Evolutionary conservation across 1,140 invertebrate genomes (phyloP).

Genomic region (Ceratoteleas bidentatus): DNA sequence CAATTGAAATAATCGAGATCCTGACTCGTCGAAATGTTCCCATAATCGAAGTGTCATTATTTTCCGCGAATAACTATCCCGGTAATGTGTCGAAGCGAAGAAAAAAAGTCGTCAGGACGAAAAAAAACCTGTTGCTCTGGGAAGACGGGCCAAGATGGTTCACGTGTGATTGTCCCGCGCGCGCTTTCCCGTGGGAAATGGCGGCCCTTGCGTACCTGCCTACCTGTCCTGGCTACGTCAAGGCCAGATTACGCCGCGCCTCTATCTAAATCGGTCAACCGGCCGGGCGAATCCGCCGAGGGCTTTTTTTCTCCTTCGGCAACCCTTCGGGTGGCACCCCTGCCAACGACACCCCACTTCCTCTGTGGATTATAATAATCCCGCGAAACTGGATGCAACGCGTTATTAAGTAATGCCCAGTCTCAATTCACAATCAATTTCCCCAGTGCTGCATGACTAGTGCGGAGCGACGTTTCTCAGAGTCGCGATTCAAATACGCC

Average conservation of each 20-base stretch:
- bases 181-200: conserved; percentile 79
- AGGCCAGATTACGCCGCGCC: conserved; percentile 54
- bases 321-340: conserved; percentile 58
- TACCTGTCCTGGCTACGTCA: conserved; percentile 57
- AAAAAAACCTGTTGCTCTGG: no score
- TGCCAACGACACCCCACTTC: conserved; percentile 43
- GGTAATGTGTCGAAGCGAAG: no score
- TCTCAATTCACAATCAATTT: conserved; percentile 39
- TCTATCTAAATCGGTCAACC: conserved; percentile 63
- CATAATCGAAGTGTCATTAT: no score
- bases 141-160: no score
- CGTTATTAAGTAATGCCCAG: conserved; percentile 47
- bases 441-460: conserved; percentile 1
- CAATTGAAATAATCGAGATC: no score
- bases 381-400: conserved; percentile 44
- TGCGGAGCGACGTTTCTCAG: conserved; percentile 6
- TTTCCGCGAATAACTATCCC: no score
- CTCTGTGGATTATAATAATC: conserved; percentile 55
- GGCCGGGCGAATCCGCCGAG: conserved; percentile 41
- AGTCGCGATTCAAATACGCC: neutral
- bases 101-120: no score
- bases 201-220: conserved; percentile 60
- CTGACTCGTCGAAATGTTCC: no score
- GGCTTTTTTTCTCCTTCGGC: conserved; percentile 43
- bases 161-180: conserved; percentile 70